Percentiles rank a stretch among this genome's conserved stretches.
These are phyloP conservation scores for Mythimna vitellina DNA, from an alignment of 2,888 invertebrate genomes.

Conservation along the genomic window DNA sequence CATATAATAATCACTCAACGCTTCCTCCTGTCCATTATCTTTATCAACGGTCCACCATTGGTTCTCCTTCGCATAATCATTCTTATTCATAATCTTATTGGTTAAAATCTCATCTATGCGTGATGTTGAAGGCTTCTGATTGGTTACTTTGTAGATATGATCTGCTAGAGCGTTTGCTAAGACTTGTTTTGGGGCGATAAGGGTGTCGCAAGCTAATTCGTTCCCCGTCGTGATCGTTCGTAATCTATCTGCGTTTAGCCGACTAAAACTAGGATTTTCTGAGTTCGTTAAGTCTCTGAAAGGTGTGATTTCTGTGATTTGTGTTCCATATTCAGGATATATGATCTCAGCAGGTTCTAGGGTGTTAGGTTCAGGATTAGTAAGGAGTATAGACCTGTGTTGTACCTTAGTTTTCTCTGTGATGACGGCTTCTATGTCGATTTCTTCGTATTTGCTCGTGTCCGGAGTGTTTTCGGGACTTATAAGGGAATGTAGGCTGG, in stretches of 20 bases:
- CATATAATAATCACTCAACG: constrained; percentile 82
- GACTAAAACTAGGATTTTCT: constrained; percentile 83
- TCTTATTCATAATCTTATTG: constrained; percentile 82
- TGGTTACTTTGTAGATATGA: constrained; percentile 89
- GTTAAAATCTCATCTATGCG: constrained; percentile 86
- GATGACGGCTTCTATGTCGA: constrained; percentile 84
- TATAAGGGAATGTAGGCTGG: constrained; percentile 90
- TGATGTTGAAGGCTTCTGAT: constrained; percentile 88
- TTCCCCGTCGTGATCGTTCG: constrained; percentile 80
- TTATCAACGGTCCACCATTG: constrained; percentile 84
- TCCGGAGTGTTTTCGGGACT: constrained; percentile 86
- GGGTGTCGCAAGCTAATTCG: constrained; percentile 80
- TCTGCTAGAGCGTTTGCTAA: constrained; percentile 86
- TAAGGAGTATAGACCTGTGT: constrained; percentile 87
- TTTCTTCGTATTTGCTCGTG: constrained; percentile 77
- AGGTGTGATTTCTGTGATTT: constrained; percentile 60
- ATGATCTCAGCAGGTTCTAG: constrained; percentile 47
- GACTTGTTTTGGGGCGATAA: constrained; percentile 87
- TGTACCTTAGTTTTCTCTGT: constrained; percentile 88
- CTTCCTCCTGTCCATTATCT: constrained; percentile 79
- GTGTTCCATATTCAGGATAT: constrained; percentile 61
- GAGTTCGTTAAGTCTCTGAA: constrained; percentile 84
- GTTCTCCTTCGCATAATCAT: constrained; percentile 76
- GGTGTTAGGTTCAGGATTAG: constrained; percentile 84
- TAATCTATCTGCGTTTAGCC: constrained; percentile 86